Conservation (phyloP, 2,113 vertebrate species). For the Pteruthius melanotis region DNA sequence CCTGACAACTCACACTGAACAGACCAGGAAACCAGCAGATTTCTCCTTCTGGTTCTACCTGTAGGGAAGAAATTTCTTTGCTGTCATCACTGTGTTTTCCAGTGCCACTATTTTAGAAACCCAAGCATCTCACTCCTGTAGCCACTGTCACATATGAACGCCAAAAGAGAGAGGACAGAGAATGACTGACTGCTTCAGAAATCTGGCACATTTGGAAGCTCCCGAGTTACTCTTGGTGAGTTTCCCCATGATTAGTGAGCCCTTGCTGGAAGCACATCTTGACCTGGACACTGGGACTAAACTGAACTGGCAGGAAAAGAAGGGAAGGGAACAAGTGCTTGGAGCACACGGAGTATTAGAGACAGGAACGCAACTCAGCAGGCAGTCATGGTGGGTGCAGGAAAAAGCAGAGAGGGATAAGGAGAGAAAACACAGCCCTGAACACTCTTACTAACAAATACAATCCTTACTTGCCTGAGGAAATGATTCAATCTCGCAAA, state of each 20-base stretch:
- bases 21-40: background rate
- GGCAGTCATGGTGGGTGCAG: background rate
- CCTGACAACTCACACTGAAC: background rate
- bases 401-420: background rate
- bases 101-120: background rate
- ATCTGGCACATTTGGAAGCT: background rate
- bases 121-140: background rate
- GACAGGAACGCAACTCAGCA: background rate
- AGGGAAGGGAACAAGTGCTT: background rate
- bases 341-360: background rate
- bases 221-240: background rate
- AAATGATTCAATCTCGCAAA: background rate
- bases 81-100: background rate
- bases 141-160: background rate
- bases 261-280: background rate
- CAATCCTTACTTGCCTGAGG: background rate
- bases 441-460: background rate
- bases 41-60: background rate
- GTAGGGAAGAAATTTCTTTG: background rate
- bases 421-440: background rate
- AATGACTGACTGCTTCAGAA: background rate
- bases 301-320: background rate
- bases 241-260: background rate
- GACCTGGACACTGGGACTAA: background rate
- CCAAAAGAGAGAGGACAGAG: background rate